Percentiles rank a stretch among this genome's conserved stretches.
Conservation (phyloP, 2,797 vertebrate genomes). For the Phataginus tetradactyla region DNA sequence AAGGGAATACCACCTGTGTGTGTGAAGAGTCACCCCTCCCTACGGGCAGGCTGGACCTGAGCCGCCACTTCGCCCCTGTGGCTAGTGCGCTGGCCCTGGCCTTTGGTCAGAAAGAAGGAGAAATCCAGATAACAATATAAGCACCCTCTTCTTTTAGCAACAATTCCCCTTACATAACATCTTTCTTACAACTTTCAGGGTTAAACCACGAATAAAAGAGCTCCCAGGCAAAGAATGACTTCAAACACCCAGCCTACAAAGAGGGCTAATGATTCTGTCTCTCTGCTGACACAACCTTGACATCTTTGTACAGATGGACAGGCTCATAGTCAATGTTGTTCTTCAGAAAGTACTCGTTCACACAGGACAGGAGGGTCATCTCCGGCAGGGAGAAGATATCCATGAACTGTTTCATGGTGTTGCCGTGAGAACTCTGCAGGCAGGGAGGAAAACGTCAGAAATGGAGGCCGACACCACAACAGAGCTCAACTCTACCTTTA, state of each 20-base stretch:
- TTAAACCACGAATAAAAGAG: constrained; percentile 43
- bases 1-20: accelerated
- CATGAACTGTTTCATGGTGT: constrained; percentile 99
- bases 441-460: not conserved
- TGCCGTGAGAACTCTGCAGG: constrained; percentile 95
- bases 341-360: constrained; percentile 98
- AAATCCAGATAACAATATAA: not conserved
- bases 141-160: not conserved
- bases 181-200: not conserved
- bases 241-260: not conserved
- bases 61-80: not conserved
- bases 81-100: not conserved
- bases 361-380: constrained; percentile 97
- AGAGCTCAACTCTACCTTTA: not conserved
- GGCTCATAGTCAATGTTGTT: constrained; percentile 99
- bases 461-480: accelerated
- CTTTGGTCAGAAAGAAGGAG: not conserved
- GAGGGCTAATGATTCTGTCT: not conserved
- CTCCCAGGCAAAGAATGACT: not conserved
- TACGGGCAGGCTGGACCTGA: not conserved
- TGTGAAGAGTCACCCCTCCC: not conserved
- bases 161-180: not conserved
- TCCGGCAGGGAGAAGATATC: constrained; percentile 99
- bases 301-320: constrained; percentile 98
- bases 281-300: constrained; percentile 90